Conservation (phyloP, 2,888 invertebrate genomes). For the Marasmarcha lunaedactyla region DNA sequence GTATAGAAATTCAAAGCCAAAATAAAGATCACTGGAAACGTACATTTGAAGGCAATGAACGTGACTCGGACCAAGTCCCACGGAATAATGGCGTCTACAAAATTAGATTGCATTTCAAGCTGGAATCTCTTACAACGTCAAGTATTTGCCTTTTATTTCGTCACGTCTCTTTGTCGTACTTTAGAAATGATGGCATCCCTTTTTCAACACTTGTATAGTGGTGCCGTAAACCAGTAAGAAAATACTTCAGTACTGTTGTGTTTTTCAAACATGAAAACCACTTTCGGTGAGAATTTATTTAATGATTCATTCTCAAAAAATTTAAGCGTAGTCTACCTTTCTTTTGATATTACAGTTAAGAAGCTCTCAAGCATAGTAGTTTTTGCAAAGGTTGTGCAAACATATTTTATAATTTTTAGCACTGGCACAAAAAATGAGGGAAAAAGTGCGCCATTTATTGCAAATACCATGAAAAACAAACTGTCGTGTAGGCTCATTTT, state of each 20-base stretch:
- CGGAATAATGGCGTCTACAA: conserved; percentile 33
- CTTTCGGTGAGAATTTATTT: too few species aligned
- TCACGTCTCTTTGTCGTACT: conserved; percentile 21
- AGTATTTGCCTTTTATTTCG: conserved; percentile 28
- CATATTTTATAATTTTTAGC: too few species aligned
- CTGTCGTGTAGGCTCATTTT: conserved; percentile 26
- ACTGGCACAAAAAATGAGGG: too few species aligned
- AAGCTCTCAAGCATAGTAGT: too few species aligned
- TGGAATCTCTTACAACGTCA: conserved; percentile 24
- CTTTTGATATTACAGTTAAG: too few species aligned
- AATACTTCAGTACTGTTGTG: too few species aligned
- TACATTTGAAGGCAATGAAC: conserved; percentile 28
- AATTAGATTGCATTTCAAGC: conserved; percentile 34
- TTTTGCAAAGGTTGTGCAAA: too few species aligned
- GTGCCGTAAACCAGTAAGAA: too few species aligned
- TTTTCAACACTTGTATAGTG: conserved; percentile 6
- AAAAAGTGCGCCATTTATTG: too few species aligned
- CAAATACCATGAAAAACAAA: conserved; percentile 9
- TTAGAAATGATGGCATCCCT: conserved; percentile 12
- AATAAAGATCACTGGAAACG: conserved; percentile 29
- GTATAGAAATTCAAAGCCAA: conserved; percentile 24
- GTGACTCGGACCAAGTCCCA: conserved; percentile 29
- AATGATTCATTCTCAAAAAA: too few species aligned
- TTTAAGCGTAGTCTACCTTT: too few species aligned
- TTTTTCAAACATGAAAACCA: too few species aligned